These are phyloP conservation scores for Zaprionus ornatus DNA, from an alignment of 1,140 invertebrate genomes.

Conservation along the genomic window DNA sequence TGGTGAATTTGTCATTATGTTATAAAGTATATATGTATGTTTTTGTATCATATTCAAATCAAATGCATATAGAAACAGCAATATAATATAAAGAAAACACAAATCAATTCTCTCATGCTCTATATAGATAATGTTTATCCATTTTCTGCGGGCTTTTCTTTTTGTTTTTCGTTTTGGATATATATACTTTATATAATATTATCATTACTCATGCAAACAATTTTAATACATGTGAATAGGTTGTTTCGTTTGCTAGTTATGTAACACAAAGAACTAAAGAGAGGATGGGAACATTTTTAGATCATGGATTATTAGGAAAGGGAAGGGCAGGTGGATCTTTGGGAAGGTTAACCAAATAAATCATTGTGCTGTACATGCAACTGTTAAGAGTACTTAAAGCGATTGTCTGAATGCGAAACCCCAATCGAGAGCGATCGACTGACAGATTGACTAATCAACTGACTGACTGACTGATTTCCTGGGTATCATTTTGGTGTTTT, in stretches of 20 bases:
- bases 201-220: slow-evolving; percentile 48
- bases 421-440: slow-evolving; percentile 8
- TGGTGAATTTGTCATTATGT: slow-evolving; percentile 33
- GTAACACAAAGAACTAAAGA: slow-evolving; percentile 27
- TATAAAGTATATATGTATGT: slow-evolving; percentile 9
- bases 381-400: slow-evolving; percentile 50
- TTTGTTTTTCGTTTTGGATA: slow-evolving; percentile 4
- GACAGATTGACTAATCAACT: neutral
- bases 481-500: neutral
- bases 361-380: slow-evolving; percentile 74
- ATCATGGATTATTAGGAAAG: neutral
- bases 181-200: slow-evolving; percentile 31
- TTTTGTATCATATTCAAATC: slow-evolving; percentile 15
- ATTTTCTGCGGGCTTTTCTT: neutral
- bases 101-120: slow-evolving; percentile 35
- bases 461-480: slow-evolving; percentile 3
- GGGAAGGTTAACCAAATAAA: slow-evolving; percentile 49
- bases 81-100: slow-evolving; percentile 23
- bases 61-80: slow-evolving; percentile 26
- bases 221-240: slow-evolving; percentile 23
- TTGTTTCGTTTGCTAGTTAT: slow-evolving; percentile 26
- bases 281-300: neutral
- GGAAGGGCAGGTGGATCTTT: neutral
- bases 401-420: slow-evolving; percentile 49
- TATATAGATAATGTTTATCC: slow-evolving; percentile 3